Conservation (phyloP, 2,888 invertebrate species). For the Hirtodrosophila confusa region DNA sequence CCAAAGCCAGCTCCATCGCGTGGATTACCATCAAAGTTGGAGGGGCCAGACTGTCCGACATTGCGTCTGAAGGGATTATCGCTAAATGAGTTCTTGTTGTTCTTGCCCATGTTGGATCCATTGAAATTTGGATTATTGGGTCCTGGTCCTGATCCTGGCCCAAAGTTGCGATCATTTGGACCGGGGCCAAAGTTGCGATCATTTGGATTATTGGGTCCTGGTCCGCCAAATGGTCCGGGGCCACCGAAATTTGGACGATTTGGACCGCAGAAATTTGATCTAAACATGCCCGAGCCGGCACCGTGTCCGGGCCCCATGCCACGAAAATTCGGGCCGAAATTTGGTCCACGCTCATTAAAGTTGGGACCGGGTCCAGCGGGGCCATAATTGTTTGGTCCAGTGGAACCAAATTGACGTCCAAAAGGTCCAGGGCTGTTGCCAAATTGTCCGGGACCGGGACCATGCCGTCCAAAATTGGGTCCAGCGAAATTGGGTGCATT, state of each 20-base stretch:
- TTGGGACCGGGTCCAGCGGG: conserved; percentile 37
- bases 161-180: conserved; percentile 39
- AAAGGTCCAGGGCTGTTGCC: conserved; percentile 8
- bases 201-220: conserved; percentile 34
- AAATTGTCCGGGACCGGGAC: conserved; percentile 8
- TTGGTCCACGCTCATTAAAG: conserved; percentile 18
- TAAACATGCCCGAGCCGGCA: conserved; percentile 24
- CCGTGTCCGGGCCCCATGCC: conserved; percentile 30
- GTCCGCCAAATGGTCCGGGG: conserved; percentile 32
- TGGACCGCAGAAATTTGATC: conserved; percentile 44
- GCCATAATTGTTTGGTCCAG: conserved; percentile 36
- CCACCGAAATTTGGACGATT: conserved; percentile 37
- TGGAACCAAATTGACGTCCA: conserved; percentile 38
- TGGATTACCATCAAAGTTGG: conserved; percentile 39
- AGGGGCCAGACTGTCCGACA: conserved; percentile 30
- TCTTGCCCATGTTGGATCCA: conserved; percentile 24
- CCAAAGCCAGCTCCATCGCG: conserved; percentile 33
- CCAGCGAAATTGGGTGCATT: conserved; percentile 29
- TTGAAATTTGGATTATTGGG: conserved; percentile 35
- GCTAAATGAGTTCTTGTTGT: conserved; percentile 32
- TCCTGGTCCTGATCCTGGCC: conserved; percentile 20
- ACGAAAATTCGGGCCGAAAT: conserved; percentile 35
- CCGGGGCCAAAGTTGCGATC: conserved; percentile 39
- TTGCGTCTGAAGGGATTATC: conserved; percentile 77
- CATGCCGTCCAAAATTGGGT: conserved; percentile 27